These are phyloP conservation scores for Hylaeus volcanicus DNA, from an alignment of 1,140 invertebrate species.

Conservation along the genomic window DNA sequence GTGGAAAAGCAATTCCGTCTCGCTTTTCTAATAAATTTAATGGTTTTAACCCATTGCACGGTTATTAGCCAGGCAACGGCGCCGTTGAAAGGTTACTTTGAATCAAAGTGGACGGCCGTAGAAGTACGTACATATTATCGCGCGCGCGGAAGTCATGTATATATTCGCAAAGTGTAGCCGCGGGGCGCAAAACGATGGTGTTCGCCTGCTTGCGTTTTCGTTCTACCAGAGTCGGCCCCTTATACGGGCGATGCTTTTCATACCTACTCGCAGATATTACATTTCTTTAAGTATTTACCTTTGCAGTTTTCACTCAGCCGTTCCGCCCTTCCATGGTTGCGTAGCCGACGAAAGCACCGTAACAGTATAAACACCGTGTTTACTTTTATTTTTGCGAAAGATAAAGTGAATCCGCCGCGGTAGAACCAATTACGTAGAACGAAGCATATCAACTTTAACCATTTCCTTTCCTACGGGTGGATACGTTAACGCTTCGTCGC, in stretches of 20 bases:
- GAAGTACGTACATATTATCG: background rate
- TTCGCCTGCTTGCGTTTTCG: constrained; percentile 46
- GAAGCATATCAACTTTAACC: constrained; percentile 36
- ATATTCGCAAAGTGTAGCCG: constrained; percentile 28
- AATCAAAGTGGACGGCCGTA: constrained; percentile 18
- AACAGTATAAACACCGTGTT: constrained; percentile 22
- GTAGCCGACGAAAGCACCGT: background rate
- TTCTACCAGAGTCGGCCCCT: constrained; percentile 45
- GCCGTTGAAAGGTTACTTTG: background rate
- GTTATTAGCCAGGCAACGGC: background rate
- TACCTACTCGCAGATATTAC: constrained; percentile 59
- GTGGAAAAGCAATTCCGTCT: background rate
- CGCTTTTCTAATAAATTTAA: constrained; percentile 6
- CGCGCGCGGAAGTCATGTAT: background rate
- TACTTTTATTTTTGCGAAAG: background rate
- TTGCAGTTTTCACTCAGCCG: constrained; percentile 41
- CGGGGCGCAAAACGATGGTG: constrained; percentile 41
- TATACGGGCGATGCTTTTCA: constrained; percentile 33
- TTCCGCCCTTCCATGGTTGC: background rate
- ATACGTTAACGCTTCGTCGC: constrained; percentile 34
- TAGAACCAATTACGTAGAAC: constrained; percentile 39
- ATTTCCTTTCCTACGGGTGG: background rate
- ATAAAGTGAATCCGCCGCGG: constrained; percentile 30
- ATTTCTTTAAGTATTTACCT: constrained; percentile 63
- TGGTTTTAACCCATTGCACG: background rate